These are phyloP conservation scores for Andricus curvator DNA, from an alignment of 2,888 invertebrate genomes.

Conservation along the genomic window DNA sequence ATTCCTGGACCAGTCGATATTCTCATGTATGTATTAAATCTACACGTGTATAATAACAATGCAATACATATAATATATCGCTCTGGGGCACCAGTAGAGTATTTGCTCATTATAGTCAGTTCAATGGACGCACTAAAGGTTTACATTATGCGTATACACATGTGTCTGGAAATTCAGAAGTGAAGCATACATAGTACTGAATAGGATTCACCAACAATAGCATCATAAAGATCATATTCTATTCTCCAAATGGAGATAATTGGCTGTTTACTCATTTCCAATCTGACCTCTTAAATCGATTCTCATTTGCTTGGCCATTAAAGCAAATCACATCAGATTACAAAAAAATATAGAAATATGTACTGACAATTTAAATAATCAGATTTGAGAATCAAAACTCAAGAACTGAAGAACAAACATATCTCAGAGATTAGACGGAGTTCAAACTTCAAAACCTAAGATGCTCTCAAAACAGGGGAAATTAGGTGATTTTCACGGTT, in stretches of 20 bases:
- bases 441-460: too few relatives aligned
- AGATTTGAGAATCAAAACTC: background rate
- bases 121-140: conserved; percentile 56
- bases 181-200: background rate
- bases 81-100: conserved; percentile 31
- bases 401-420: too few relatives aligned
- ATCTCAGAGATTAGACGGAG: too few relatives aligned
- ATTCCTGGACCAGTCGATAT: conserved; percentile 38
- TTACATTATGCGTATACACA: conserved; percentile 38
- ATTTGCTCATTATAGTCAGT: conserved; percentile 58
- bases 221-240: conserved; percentile 27
- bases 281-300: background rate
- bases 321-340: background rate
- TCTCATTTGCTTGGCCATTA: background rate
- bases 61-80: conserved; percentile 43
- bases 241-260: conserved; percentile 21
- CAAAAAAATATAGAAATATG: too few relatives aligned
- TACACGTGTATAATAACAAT: conserved; percentile 36
- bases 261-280: conserved; percentile 22
- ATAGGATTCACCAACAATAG: conserved; percentile 17
- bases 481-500: too few relatives aligned
- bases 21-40: conserved; percentile 45
- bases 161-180: conserved; percentile 41
- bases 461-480: too few relatives aligned
- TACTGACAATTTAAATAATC: background rate